Base-by-base conservation (phyloP, 2,797 vertebrate species). In the Scomberomorus guttatus region DNA sequence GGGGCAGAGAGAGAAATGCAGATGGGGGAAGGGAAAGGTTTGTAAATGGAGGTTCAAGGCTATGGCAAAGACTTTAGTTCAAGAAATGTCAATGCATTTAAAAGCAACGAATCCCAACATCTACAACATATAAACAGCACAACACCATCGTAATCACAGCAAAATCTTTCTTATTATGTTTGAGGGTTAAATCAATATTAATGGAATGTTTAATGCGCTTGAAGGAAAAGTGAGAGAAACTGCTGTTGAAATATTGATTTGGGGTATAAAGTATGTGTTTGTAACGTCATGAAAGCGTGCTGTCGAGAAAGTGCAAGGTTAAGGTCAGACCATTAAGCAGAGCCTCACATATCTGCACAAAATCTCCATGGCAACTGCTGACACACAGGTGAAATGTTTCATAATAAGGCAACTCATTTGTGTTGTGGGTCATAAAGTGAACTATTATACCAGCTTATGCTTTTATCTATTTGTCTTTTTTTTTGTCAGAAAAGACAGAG, bases 311-410 rank as follows among this genome's bases (percentile, higher is more conserved):
- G 88, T 84, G 75, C 87, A 89, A 91, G 90, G 86, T 89, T 87
- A 87, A 90, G 85, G 90, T 92, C 87, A 85, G 77, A 80, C 86
- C 83, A 87, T 90, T 90, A 86, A 91, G 87, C 65, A 46, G 75
- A 86, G 76, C 73, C 70, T 77, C 76, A 56, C 83, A 81, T 85
- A 85, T 87, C 85, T 82, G 82, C 77, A 80, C 77, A 74, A 70
- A 82, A 90, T 93, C 87, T 84, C 92, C 91, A 94, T 92, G 90
- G 92, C 78, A 94, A 93, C 92, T 65, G 76, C 75, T 87, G 87
- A 82, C 88, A 91, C 51, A 52, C 84, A 89, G 82, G 84, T 88
- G 83, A 92, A 84, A 83, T 85, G 79, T 89, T 90, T 90, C 73
- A 89, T 84, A 77, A 87, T 75, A 80, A 89, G 57, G 85, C 67